Conservation (phyloP, 2,888 invertebrate genomes). For the Andrena hattorfiana region DNA sequence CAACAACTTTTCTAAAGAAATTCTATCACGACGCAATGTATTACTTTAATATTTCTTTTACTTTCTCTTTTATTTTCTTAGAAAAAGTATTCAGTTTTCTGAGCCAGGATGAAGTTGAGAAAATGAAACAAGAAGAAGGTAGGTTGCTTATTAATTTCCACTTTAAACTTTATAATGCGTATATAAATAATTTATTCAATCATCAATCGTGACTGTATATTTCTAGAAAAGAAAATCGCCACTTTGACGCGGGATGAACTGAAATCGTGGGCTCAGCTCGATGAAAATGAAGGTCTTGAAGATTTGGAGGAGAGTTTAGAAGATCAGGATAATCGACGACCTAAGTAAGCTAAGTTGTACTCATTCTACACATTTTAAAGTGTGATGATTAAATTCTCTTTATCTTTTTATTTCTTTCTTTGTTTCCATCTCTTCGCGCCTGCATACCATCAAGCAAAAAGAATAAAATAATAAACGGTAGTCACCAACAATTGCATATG, state of each 20-base stretch:
- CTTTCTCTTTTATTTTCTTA: conserved; percentile 83
- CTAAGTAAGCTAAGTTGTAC: conserved; percentile 80
- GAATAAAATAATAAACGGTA: conserved; percentile 19
- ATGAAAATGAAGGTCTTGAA: conserved; percentile 86
- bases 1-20: conserved; percentile 48
- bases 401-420: conserved; percentile 49
- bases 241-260: conserved; percentile 89
- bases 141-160: conserved; percentile 52
- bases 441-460: conserved; percentile 32
- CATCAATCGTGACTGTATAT: background rate
- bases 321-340: conserved; percentile 82
- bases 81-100: conserved; percentile 97
- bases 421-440: conserved; percentile 41
- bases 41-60: conserved; percentile 1
- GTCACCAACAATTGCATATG: conserved; percentile 18
- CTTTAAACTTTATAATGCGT: background rate
- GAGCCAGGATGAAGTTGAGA: conserved; percentile 97
- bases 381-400: conserved; percentile 59
- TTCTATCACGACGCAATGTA: background rate
- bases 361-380: conserved; percentile 61
- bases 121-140: conserved; percentile 96
- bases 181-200: background rate
- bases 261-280: conserved; percentile 86
- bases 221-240: conserved; percentile 92
- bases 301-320: conserved; percentile 81